phyloP scores from a whole-genome alignment of 1,140 invertebrate species.

The Musca domestica region DNA sequence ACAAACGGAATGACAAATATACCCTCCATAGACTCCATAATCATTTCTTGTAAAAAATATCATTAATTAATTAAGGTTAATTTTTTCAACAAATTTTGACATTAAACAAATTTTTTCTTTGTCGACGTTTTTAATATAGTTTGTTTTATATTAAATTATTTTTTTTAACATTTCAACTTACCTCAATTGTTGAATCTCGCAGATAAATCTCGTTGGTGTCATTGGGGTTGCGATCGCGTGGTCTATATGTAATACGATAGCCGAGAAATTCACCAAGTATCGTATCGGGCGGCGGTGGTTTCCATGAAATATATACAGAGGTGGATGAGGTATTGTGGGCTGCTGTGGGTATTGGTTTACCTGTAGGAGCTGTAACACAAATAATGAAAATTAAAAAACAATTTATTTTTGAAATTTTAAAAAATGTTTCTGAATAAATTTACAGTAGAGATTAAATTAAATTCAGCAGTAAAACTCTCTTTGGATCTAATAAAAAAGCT shows the following conservation, averaged over 20 bases:
- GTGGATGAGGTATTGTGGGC: slow-evolving; percentile 71
- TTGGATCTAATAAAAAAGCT: not conserved
- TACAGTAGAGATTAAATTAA: too few relatives aligned
- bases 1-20: too few relatives aligned
- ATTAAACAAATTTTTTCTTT: too few relatives aligned
- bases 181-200: slow-evolving; percentile 65
- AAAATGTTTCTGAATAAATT: too few relatives aligned
- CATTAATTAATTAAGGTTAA: too few relatives aligned
- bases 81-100: too few relatives aligned
- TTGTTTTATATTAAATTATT: too few relatives aligned
- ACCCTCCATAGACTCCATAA: too few relatives aligned
- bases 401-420: not conserved
- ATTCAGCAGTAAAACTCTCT: too few relatives aligned
- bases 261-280: slow-evolving; percentile 79
- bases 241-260: slow-evolving; percentile 69
- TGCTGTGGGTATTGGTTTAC: slow-evolving; percentile 68
- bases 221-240: slow-evolving; percentile 60
- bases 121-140: too few relatives aligned
- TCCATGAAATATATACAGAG: slow-evolving; percentile 70
- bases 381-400: slow-evolving; percentile 27
- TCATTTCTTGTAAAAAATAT: too few relatives aligned
- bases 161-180: slow-evolving; percentile 52
- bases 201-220: slow-evolving; percentile 68
- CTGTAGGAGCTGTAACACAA: slow-evolving; percentile 70
- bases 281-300: slow-evolving; percentile 65